phyloP scores from a whole-genome alignment of 2,888 invertebrate genomes.

The Apodemia mormo region DNA sequence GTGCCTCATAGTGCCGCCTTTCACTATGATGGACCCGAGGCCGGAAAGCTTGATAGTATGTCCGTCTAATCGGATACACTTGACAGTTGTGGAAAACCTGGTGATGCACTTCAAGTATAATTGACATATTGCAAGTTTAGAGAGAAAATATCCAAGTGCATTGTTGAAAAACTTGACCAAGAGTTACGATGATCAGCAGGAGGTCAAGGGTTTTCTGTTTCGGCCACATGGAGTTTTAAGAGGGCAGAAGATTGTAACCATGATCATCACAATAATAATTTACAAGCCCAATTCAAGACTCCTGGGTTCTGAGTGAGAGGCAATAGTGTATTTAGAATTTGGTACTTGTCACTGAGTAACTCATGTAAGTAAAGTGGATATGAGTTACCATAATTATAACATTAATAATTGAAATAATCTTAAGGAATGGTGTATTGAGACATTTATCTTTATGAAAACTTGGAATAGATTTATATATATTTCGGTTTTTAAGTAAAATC shows the following conservation, averaged over 20 bases:
- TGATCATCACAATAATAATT: constrained; percentile 44
- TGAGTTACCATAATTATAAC: constrained; percentile 61
- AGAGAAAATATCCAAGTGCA: constrained; percentile 57
- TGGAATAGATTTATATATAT: no score
- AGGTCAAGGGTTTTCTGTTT: constrained; percentile 82
- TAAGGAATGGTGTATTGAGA: neutral
- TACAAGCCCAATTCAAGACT: constrained; percentile 70
- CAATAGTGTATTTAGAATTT: constrained; percentile 63
- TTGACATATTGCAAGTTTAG: constrained; percentile 45
- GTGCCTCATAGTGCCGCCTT: constrained; percentile 82
- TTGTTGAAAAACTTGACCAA: constrained; percentile 81
- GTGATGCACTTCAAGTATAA: constrained; percentile 70
- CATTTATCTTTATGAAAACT: no score
- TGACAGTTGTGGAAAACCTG: constrained; percentile 79
- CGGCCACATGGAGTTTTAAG: constrained; percentile 76
- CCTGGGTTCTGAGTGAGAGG: constrained; percentile 81
- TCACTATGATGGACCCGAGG: constrained; percentile 79
- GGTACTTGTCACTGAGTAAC: constrained; percentile 68
- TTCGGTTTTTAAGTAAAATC: no score
- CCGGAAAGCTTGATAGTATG: constrained; percentile 81
- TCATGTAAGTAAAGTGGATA: constrained; percentile 76
- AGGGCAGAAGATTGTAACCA: constrained; percentile 54
- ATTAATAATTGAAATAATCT: no score
- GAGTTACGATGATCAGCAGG: constrained; percentile 67
- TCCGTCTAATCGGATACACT: constrained; percentile 77